Evolutionary conservation across 2,113 vertebrate species (phyloP).

Genomic region (Sapayoa aenigma): DNA sequence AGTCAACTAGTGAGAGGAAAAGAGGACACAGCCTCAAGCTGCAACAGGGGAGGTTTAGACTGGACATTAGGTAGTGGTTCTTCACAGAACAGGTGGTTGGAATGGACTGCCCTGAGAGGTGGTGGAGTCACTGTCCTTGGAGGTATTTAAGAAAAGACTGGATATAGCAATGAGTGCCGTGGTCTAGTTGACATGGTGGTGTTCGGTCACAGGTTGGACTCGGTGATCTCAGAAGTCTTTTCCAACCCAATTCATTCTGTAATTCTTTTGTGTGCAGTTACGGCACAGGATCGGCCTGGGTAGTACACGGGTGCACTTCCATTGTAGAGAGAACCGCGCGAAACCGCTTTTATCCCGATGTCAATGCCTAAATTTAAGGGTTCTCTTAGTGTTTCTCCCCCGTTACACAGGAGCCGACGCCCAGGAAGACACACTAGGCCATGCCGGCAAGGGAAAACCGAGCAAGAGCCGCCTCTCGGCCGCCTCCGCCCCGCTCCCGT

Average conservation of each 20-base stretch:
- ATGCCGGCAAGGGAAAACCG: accelerated
- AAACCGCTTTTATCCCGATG: neutral
- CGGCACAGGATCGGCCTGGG: accelerated
- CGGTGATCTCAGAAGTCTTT: neutral
- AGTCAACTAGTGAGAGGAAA: neutral
- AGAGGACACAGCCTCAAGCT: neutral
- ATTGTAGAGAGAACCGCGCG: accelerated
- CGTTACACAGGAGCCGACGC: accelerated
- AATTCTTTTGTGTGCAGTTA: neutral
- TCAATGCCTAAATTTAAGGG: neutral
- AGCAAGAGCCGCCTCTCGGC: accelerated
- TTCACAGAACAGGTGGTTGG: neutral
- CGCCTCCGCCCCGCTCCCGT: accelerated
- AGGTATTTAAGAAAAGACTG: neutral
- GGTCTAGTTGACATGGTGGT: neutral
- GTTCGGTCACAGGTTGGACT: neutral
- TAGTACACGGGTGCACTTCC: neutral
- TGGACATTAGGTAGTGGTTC: neutral
- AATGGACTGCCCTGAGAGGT: neutral
- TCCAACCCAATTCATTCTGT: neutral
- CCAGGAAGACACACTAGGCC: accelerated
- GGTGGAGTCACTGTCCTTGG: neutral
- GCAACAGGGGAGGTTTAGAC: neutral
- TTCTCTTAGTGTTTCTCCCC: neutral
- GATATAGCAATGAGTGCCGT: too few relatives aligned